Evolutionary conservation across 2,113 vertebrate genomes (phyloP), one percentile per base, ranked within the genome.

Genomic region (Prietella phreatophila): DNA sequence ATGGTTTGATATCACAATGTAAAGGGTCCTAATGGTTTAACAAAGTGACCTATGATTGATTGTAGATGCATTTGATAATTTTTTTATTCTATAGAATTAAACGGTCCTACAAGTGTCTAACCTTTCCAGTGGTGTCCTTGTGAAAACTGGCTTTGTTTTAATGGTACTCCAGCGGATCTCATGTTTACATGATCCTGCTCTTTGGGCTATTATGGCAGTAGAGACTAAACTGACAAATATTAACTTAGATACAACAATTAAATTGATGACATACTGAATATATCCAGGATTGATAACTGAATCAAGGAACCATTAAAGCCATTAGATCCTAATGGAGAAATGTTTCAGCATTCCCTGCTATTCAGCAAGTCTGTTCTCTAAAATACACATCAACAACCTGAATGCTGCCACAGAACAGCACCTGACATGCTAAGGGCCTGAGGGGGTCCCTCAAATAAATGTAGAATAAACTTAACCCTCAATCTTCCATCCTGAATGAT

Each of bases 351-450:
- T 7, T 36, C 2, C 30, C 1, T 33, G 47, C 39, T 76, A 47
- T 76, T 27, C 22, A 25, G 73, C 1, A 36, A 90, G 91, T 92
- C 93, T 91, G 86, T 89, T 89, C 81, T 89, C 87, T 91, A 91
- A 91, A 95, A 93, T 91, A 93, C 89, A 89, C 92, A 84, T 89
- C 91, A 67, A 90, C 88, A 85, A 53, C 56, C 58, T 67, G 83
- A 90, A 86, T 17, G 85, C 58, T 85, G 90, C 91, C 89, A 86
- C 87, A 82, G 86, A 90, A 91, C 87, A 85, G 87, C 82, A 88
- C 90, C 92, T 91, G 88, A 94, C 94, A 88, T 85, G 56, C 56
- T 78, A 17, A 86, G 91, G 91, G 94, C 93, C 93, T 27, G 91
- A 94, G 94, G 93, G 93, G 94, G 88, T 94, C 85, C 83, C 82